Evolutionary conservation across 2,888 invertebrate species (phyloP).

Genomic region (Fabriciana adippe): DNA sequence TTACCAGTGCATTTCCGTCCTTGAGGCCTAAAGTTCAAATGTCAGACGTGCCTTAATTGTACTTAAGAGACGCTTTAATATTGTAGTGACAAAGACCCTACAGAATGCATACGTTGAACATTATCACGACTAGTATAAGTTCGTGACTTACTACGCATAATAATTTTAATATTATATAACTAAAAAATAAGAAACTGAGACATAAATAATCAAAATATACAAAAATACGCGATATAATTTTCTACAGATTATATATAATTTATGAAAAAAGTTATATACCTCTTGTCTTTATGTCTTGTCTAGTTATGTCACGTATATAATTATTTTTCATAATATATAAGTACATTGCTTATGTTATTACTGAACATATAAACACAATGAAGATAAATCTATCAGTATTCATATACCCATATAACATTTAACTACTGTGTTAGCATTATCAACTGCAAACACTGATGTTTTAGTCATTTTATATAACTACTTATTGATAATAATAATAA

Average conservation of each 20-base stretch:
- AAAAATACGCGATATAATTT: too few species aligned
- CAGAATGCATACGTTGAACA: not conserved
- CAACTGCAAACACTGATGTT: slow-evolving; percentile 2
- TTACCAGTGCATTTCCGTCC: slow-evolving; percentile 31
- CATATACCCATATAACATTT: not conserved
- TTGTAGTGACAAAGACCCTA: not conserved
- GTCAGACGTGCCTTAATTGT: slow-evolving; percentile 22
- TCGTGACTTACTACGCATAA: not conserved
- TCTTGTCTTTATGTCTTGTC: too few species aligned
- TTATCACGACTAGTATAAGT: not conserved
- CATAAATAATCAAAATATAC: too few species aligned
- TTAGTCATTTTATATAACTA: slow-evolving; percentile 4
- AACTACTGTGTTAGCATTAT: slow-evolving; percentile 7
- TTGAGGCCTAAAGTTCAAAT: slow-evolving; percentile 28
- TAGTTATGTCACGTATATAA: too few species aligned
- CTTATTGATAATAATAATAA: not conserved
- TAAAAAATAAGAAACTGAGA: too few species aligned
- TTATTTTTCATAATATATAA: too few species aligned
- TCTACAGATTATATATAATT: too few species aligned
- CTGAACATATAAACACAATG: too few species aligned
- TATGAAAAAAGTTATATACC: too few species aligned
- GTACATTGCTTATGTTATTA: too few species aligned
- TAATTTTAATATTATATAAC: too few species aligned
- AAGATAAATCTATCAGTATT: not conserved
- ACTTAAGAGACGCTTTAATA: slow-evolving; percentile 6